These are phyloP conservation scores for Diphyllodes magnificus DNA, from an alignment of 2,113 vertebrate genomes.

Conservation along the genomic window DNA sequence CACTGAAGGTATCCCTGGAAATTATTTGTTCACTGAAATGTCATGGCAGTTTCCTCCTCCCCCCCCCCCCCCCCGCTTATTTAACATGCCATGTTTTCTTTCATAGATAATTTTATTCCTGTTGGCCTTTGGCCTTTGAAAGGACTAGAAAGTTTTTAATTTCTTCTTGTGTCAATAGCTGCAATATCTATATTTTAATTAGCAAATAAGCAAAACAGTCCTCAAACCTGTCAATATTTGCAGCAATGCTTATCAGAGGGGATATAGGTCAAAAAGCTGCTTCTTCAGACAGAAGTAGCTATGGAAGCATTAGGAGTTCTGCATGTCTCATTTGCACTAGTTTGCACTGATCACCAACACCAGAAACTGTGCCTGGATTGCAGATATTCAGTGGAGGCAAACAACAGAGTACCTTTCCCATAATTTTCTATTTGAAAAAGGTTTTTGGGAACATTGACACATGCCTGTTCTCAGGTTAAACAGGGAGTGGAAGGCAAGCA, in stretches of 20 bases:
- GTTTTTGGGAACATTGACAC: not conserved
- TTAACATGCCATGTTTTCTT: not conserved
- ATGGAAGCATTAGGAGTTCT: not conserved
- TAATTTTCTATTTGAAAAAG: not conserved
- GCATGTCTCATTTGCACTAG: not conserved
- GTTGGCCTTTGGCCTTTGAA: not conserved
- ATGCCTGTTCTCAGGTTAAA: not conserved
- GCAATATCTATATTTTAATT: not conserved
- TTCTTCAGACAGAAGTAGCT: not conserved
- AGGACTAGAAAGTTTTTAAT: not conserved
- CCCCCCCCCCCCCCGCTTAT: not conserved
- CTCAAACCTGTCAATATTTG: not conserved
- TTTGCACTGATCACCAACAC: not conserved
- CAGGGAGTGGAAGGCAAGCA: not conserved
- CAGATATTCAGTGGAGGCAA: not conserved
- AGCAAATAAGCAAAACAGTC: not conserved
- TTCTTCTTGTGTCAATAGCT: not conserved
- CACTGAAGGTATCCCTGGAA: not conserved
- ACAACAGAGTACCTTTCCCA: not conserved
- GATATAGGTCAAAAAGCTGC: not conserved
- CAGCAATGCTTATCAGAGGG: not conserved
- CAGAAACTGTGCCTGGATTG: not conserved
- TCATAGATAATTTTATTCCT: not conserved
- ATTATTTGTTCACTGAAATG: not conserved
- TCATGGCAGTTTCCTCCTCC: not conserved